Base-by-base conservation (phyloP, 2,888 invertebrate genomes). In the Drosophila cracens region DNA sequence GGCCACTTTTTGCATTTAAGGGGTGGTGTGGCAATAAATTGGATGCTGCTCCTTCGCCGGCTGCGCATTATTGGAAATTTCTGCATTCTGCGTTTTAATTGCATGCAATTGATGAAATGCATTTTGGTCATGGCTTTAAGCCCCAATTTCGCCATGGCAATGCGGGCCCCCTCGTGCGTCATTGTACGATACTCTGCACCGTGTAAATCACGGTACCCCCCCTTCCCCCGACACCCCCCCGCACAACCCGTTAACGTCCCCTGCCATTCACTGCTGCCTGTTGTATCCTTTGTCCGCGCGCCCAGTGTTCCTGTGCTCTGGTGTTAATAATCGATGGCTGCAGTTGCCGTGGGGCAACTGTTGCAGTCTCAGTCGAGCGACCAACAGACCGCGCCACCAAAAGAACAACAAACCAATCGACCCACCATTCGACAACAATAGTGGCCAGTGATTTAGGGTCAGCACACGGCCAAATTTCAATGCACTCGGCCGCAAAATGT, bases 21-120 rank as follows among this genome's bases (percentile, higher is more conserved):
- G 54, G 10, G n/a, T 54, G 60, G 38, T 8, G 49, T 33, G 51
- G 60, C 56, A 60, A 33, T 63, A 78, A 79, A 76, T 60, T 74
- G 75, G 36, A 57, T 63, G 48, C 31, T 58, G 59, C 56, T 29
- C 38, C 34, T 43, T 48, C 68, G 70, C 67, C 70, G 69, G 80
- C 86, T 64, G 77, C 74, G 54, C 71, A 78, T 85, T 87, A 83
- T 88, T 85, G 83, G 78, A 78, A 88, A 88, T 88, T 82, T 78
- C 88, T 53, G 74, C 58, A 73, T 68, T 77, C 77, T 71, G 70
- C 66, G 69, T 77, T 87, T 85, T 87, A 83, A 85, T 85, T 85
- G 85, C 83, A 65, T 53, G 70, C 85, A 82, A 85, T 80, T 75
- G 85, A 73, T 77, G 74, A 58, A 72, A 72, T 66, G 64, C 66